phyloP scores from a whole-genome alignment of 2,113 vertebrate genomes.

The Dasyornis broadbenti region DNA sequence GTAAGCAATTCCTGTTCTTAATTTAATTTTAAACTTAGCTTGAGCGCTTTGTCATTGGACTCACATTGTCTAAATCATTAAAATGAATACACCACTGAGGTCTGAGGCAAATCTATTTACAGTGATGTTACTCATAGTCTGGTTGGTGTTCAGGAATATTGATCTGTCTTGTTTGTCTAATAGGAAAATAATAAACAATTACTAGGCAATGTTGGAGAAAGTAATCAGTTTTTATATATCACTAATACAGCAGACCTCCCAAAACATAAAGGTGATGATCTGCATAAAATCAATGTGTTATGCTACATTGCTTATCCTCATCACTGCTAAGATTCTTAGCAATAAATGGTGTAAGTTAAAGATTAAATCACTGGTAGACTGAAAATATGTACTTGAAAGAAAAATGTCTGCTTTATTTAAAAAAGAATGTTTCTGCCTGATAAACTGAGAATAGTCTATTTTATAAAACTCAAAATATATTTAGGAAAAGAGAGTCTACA shows the following conservation, averaged over 20 bases:
- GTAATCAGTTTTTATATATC: slow-evolving; percentile 99
- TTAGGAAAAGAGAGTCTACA: not conserved
- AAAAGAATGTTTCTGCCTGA: not conserved
- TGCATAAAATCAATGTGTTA: slow-evolving; percentile 98
- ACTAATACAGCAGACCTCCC: slow-evolving; percentile 89
- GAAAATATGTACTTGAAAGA: slow-evolving; percentile 21
- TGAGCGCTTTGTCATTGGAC: slow-evolving; percentile 85
- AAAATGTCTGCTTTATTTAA: not conserved
- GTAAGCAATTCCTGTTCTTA: slow-evolving; percentile 52
- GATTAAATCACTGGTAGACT: slow-evolving; percentile 30
- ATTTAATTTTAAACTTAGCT: slow-evolving; percentile 66
- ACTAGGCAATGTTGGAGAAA: slow-evolving; percentile 86
- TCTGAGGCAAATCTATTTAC: slow-evolving; percentile 95
- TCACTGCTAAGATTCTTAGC: slow-evolving; percentile 63
- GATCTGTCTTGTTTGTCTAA: slow-evolving; percentile 98
- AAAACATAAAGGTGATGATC: slow-evolving; percentile 96
- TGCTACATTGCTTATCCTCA: slow-evolving; percentile 89
- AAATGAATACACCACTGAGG: slow-evolving; percentile 87
- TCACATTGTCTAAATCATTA: slow-evolving; percentile 95
- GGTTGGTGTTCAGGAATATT: slow-evolving; percentile 89
- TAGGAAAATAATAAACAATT: slow-evolving; percentile 99
- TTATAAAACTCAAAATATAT: not conserved
- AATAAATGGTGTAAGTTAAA: slow-evolving; percentile 51
- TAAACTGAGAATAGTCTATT: not conserved
- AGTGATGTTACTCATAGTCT: slow-evolving; percentile 93